phyloP scores from a whole-genome alignment of 2,113 vertebrate species.

The Cathartes aura region DNA sequence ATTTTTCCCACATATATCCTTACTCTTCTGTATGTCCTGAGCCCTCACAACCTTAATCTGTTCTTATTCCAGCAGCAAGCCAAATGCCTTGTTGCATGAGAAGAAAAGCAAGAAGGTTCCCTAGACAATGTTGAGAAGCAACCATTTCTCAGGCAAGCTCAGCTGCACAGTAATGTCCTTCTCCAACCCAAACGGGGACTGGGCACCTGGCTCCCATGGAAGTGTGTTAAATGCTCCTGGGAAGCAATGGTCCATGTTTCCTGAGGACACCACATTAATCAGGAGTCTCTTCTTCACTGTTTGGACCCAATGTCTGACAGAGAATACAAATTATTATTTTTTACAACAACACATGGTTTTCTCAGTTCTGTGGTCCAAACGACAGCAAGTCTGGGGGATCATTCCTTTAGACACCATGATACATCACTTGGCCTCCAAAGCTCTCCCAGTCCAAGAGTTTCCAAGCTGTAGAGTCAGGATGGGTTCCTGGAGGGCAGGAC shows the following conservation, averaged over 20 bases:
- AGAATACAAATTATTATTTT: not conserved
- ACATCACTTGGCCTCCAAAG: not conserved
- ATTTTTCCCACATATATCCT: not conserved
- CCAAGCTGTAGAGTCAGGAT: not conserved
- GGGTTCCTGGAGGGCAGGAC: not conserved
- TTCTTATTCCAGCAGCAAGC: not conserved
- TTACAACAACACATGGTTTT: accelerated
- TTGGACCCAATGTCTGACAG: not conserved
- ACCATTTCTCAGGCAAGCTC: not conserved
- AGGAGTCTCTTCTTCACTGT: not conserved
- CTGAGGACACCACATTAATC: not conserved
- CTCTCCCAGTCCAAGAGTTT: not conserved
- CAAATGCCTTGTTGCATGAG: not conserved
- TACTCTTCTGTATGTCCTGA: not conserved
- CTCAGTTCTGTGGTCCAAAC: not conserved
- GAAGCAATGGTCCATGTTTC: accelerated
- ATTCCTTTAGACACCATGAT: not conserved
- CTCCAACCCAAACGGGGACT: not conserved
- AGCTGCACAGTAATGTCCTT: too few relatives aligned
- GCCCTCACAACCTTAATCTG: not conserved
- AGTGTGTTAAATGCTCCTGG: too few relatives aligned
- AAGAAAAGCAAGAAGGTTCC: not conserved
- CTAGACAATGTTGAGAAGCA: not conserved
- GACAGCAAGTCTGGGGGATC: accelerated
- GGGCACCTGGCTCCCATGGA: not conserved